Base-by-base conservation (phyloP, 2,888 invertebrate genomes). In the Tetragnatha montana region DNA sequence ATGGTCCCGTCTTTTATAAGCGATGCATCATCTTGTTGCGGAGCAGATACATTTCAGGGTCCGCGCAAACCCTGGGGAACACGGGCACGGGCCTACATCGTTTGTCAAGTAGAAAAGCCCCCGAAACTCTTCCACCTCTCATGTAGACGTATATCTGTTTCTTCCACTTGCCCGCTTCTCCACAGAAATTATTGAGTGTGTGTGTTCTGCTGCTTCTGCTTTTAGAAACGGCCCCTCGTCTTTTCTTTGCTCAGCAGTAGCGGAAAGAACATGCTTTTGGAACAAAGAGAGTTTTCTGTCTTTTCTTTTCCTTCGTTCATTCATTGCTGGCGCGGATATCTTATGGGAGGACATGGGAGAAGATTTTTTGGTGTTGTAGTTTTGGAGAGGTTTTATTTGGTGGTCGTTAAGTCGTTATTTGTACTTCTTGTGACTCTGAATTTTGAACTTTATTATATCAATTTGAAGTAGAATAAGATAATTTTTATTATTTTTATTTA, bases 1-100 rank as follows among this genome's bases (percentile, higher is more conserved):
- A 90, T 90, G 89, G 89, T 60, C 79, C 82, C 87, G 79, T 83
- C 87, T 90, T 90, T 87, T 87, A 90, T 90, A 90, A 87, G 89
- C 87, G 89, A 90, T 90, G 89, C 87, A 90, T 90, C 89, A 90
- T 90, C 82, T 82, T 86, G 86, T 82, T 82, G 81, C 81, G 76
- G 35, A 35, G 85, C 69, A 85, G 89, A 89, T 89, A 84, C 81
- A 71, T 89, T 89, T 89, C 89, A 89, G 84, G 88, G 88, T 89
- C 83, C 83, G 83, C 17, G n/a, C 73, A 86, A 81, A 81, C 89
- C 89, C 81, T 78, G 71, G 89, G 89, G 81, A 89, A 78, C 80
- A 81, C 50, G 71, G 79, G 74, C 73, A 88, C 80, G 75, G 84
- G 80, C 88, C 69, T 84, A 81, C 89, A 89, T 89, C 89, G 89